Evolutionary conservation across 2,888 invertebrate genomes (phyloP).

Genomic region (Zygaena filipendulae): DNA sequence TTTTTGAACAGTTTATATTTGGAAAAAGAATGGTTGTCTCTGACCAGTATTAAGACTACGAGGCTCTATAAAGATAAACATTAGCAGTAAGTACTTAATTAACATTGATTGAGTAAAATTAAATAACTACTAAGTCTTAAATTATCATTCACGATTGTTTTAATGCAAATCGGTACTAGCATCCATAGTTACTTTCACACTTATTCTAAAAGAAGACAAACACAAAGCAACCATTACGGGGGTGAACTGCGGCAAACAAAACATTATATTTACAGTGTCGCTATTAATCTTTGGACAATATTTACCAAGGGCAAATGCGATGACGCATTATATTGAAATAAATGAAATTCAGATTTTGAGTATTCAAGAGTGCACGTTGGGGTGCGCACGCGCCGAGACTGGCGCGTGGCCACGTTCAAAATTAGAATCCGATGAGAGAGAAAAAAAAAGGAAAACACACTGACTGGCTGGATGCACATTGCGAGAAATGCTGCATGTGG

Average conservation of each 20-base stretch:
- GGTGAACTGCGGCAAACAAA: constrained; percentile 4
- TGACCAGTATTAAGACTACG: no score
- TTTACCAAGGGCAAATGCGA: constrained; percentile 30
- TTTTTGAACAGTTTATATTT: no score
- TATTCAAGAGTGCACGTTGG: constrained; percentile 38
- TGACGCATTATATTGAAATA: constrained; percentile 11
- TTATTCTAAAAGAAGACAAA: constrained; percentile 12
- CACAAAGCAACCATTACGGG: neutral
- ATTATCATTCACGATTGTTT: no score
- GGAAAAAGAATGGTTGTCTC: no score
- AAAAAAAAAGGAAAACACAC: constrained; percentile 43
- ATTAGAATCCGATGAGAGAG: constrained; percentile 58
- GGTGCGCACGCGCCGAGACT: constrained; percentile 47
- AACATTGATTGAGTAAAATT: no score
- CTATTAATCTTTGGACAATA: constrained; percentile 20
- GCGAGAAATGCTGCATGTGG: constrained; percentile 54
- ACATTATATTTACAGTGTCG: neutral
- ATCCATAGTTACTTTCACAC: no score
- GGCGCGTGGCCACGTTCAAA: constrained; percentile 60
- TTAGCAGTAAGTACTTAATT: no score
- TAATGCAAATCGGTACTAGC: no score
- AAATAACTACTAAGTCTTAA: no score
- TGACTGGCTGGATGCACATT: constrained; percentile 46
- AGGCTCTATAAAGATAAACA: no score
- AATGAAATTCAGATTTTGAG: constrained; percentile 25